These are phyloP conservation scores for Pemphigus obesinymphae DNA, from an alignment of 1,140 invertebrate species.

Conservation along the genomic window DNA sequence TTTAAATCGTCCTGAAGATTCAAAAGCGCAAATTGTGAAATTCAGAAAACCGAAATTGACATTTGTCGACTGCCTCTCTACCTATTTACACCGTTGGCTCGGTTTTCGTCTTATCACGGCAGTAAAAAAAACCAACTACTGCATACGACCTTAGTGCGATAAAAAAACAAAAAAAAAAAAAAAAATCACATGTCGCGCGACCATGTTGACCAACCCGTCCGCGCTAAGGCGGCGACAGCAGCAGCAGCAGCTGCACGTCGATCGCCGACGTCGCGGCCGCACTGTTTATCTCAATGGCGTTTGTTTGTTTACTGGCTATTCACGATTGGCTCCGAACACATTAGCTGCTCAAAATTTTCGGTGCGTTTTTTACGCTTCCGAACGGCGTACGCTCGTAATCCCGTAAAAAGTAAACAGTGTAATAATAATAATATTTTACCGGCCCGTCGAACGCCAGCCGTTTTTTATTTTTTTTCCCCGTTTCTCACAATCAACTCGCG, in stretches of 20 bases:
- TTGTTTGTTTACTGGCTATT: conserved; percentile 39
- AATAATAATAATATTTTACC: background rate
- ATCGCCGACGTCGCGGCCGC: background rate
- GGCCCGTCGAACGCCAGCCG: background rate
- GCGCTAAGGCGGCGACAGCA: background rate
- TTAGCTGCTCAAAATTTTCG: conserved; percentile 34
- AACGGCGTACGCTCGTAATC: background rate
- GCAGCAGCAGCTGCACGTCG: background rate
- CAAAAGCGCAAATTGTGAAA: background rate
- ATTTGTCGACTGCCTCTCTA: too few species aligned
- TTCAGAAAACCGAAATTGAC: too few species aligned
- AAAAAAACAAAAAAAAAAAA: too few species aligned
- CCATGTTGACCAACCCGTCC: background rate
- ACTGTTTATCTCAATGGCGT: conserved; percentile 38
- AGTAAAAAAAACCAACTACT: background rate
- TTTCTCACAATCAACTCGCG: background rate
- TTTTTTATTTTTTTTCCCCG: background rate
- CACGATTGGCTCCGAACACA: conserved; percentile 14
- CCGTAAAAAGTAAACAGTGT: background rate
- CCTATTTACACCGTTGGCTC: too few species aligned
- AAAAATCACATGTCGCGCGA: background rate
- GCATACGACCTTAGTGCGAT: background rate
- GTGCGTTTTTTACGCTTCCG: conserved; percentile 21
- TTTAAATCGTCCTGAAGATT: background rate
- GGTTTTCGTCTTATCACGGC: background rate